Base-by-base conservation (phyloP, 2,113 vertebrate genomes). In the Sapajus apella region DNA sequence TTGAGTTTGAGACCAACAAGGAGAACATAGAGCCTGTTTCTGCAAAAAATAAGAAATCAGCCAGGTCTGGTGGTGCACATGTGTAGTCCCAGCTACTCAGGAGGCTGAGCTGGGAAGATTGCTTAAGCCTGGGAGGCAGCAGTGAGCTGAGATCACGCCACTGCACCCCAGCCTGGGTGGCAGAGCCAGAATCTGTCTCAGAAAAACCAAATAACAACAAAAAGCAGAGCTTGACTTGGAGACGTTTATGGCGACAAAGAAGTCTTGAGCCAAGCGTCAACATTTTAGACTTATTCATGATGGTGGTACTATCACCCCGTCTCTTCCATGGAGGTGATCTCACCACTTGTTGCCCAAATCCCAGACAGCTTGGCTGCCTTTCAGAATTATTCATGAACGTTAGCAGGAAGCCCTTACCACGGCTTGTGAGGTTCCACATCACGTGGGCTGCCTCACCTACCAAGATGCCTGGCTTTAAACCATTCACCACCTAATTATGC, bases 401-500 rank as follows among this genome's bases (percentile, higher is more conserved):
- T 18, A 84, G 30, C 77, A 56, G 6, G 35, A 32, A 82, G 27
- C 66, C 21, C n/a, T 18, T 21, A 0, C 18, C 6, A 0, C 5
- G 2, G 21, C 40, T 16, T 8, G 25, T 18, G 43, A 37, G 64
- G 14, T 20, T n/a, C 20, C 25, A 8, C 9, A 0, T 75, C 8
- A 2, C 55, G 17, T 76, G 79, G 40, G 12, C 14, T 56, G 12
- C 14, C 50, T n/a, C 17, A 11, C 61, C 64, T 18, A 1, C 82
- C 3, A 0, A 8, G n/a, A n/a, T 27, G 14, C 45, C 16, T 35
- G 13, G 4, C 11, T 61, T 68, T 16, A 2, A 20, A 12, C 66
- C 50, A 6, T 45, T 52, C 37, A 37, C 13, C 5, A 30, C 16
- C 30, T 25, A 2, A 1, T 43, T 50, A 20, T 1, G 14, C 40